Percentiles rank a stretch among this genome's conserved stretches.
Conservation (phyloP, 2,797 vertebrate species). For the Thamnophis elegans region DNA sequence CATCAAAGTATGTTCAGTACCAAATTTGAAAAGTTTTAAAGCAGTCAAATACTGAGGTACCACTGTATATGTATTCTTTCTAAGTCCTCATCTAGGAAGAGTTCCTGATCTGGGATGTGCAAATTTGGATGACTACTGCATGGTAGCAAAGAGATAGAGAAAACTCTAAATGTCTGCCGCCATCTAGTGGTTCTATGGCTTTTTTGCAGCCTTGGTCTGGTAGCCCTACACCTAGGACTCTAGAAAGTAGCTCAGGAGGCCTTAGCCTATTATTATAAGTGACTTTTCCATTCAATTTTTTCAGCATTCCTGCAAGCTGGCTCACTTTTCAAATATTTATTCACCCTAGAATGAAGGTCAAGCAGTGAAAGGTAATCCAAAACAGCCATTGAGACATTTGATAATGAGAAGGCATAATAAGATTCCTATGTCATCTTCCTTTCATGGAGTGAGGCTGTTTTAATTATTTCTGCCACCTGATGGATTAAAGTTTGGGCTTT, state of each 20-base stretch:
- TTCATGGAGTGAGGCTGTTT: not conserved
- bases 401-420: not conserved
- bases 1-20: not conserved
- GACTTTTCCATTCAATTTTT: not conserved
- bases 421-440: not conserved
- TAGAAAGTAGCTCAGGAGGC: not conserved
- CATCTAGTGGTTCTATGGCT: not conserved
- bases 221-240: not conserved
- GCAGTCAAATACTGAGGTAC: not conserved
- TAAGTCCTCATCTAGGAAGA: not conserved
- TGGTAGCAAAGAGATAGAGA: not conserved
- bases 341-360: not conserved
- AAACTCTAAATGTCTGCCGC: not conserved
- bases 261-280: not conserved
- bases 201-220: not conserved
- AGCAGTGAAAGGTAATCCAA: not conserved
- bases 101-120: not conserved
- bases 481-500: not conserved
- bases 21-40: not conserved
- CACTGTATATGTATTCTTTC: not conserved
- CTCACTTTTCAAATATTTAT: not conserved
- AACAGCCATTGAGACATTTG: not conserved
- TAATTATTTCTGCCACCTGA: constrained; percentile 29
- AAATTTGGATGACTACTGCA: not conserved
- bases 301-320: not conserved